Percentiles rank a stretch among this genome's conserved stretches.
Conservation (phyloP, 2,113 vertebrate species). For the Alligator mississippiensis region DNA sequence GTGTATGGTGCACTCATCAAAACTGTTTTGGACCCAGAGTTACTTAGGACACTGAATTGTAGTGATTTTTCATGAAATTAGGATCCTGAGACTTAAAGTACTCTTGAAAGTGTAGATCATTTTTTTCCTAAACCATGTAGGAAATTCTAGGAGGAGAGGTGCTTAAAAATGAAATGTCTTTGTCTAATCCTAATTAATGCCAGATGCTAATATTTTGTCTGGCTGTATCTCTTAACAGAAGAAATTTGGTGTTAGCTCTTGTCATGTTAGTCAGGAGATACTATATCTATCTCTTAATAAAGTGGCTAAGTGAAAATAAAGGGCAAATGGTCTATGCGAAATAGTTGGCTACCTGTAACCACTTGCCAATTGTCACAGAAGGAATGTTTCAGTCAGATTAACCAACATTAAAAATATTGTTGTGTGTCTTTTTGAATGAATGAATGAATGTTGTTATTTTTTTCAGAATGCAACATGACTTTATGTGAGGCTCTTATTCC, state of each 20-base stretch:
- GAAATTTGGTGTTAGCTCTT: not conserved
- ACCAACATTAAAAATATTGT: not conserved
- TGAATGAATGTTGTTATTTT: not conserved
- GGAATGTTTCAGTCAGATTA: not conserved
- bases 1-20: not conserved
- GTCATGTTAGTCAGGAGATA: not conserved
- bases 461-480: slow-evolving; percentile 91
- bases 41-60: too few species aligned
- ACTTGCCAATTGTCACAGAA: not conserved
- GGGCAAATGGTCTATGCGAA: not conserved
- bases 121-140: too few species aligned
- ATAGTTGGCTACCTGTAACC: not conserved
- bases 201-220: not conserved
- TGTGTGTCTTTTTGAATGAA: not conserved
- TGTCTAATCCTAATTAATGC: not conserved
- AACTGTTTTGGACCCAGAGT: not conserved
- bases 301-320: not conserved
- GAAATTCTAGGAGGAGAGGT: too few species aligned
- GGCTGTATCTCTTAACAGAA: not conserved
- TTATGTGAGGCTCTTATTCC: slow-evolving; percentile 86
- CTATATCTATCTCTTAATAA: not conserved
- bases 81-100: too few species aligned
- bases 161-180: not conserved
- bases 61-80: too few species aligned
- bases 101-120: too few species aligned